phyloP scores from a whole-genome alignment of 2,797 vertebrate species.

The Siniperca obscura region DNA sequence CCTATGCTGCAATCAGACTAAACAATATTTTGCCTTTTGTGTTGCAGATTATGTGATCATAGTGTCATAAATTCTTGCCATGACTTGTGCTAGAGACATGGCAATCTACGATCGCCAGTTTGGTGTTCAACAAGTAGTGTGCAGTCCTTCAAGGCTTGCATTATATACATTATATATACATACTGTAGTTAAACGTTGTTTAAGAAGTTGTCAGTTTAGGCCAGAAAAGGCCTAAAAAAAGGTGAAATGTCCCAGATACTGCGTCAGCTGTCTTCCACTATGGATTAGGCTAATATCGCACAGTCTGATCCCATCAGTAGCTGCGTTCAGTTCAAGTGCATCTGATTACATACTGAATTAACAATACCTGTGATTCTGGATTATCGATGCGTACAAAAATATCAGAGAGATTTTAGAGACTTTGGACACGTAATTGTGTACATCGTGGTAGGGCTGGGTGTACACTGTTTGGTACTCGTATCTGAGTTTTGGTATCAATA shows the following conservation, averaged over 20 bases:
- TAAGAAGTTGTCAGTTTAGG: background rate
- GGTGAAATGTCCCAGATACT: background rate
- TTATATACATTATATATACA: too few relatives aligned
- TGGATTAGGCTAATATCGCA: too few relatives aligned
- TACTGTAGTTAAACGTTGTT: background rate
- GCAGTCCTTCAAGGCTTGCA: too few relatives aligned
- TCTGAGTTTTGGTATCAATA: background rate
- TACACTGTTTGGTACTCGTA: background rate
- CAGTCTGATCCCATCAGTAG: too few relatives aligned
- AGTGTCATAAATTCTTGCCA: background rate
- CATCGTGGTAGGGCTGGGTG: background rate
- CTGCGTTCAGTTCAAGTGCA: too few relatives aligned
- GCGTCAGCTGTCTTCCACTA: background rate
- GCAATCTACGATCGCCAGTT: background rate
- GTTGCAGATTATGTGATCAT: background rate
- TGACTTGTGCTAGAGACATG: too few relatives aligned
- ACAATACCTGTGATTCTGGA: background rate
- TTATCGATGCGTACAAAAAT: background rate
- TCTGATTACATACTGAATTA: background rate
- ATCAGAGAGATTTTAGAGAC: background rate
- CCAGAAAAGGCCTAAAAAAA: too few relatives aligned
- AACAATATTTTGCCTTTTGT: background rate
- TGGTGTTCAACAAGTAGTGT: background rate
- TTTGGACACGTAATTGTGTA: background rate
- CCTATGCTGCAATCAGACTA: background rate